Percentiles rank a stretch among this genome's conserved stretches.
phyloP scores from a whole-genome alignment of 2,113 vertebrate genomes.

The Periophthalmus modestus region DNA sequence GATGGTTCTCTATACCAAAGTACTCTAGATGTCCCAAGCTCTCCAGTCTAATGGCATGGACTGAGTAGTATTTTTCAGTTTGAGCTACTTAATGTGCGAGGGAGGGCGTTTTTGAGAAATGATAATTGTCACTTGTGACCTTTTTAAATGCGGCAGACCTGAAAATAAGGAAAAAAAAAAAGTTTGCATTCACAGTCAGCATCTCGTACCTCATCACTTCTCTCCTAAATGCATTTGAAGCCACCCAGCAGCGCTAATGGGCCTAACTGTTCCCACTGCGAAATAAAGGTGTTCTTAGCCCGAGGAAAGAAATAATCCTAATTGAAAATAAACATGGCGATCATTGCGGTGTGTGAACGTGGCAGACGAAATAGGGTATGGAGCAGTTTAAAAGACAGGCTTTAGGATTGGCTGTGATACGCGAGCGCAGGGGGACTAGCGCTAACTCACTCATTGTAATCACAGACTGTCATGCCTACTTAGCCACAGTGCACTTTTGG shows the following conservation, averaged over 20 bases:
- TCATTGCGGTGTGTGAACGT: constrained; percentile 43
- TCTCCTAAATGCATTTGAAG: constrained; percentile 9
- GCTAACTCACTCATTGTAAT: constrained; percentile 53
- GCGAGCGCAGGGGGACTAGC: constrained; percentile 21
- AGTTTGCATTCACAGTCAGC: not conserved
- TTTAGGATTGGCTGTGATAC: constrained; percentile 19
- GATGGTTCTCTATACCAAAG: constrained; percentile 63
- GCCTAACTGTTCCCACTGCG: constrained; percentile 34
- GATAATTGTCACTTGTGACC: constrained; percentile 2
- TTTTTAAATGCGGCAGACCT: not conserved
- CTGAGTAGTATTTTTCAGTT: constrained; percentile 25
- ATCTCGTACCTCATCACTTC: constrained; percentile 13
- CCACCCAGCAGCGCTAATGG: constrained; percentile 25
- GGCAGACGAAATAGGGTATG: constrained; percentile 30
- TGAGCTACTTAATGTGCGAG: not conserved
- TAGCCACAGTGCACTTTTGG: constrained; percentile 24
- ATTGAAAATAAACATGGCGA: constrained; percentile 58
- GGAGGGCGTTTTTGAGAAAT: not conserved
- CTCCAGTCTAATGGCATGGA: constrained; percentile 48
- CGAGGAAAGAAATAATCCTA: constrained; percentile 48
- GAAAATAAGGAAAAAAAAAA: constrained; percentile 1
- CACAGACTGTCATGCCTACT: constrained; percentile 54
- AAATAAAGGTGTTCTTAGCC: constrained; percentile 57
- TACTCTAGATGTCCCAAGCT: constrained; percentile 59
- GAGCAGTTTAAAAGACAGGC: constrained; percentile 31